Evolutionary conservation across 37 sponge, comb jelly and placozoan species (phyloP).

Genomic region (Bolinopsis microptera): DNA sequence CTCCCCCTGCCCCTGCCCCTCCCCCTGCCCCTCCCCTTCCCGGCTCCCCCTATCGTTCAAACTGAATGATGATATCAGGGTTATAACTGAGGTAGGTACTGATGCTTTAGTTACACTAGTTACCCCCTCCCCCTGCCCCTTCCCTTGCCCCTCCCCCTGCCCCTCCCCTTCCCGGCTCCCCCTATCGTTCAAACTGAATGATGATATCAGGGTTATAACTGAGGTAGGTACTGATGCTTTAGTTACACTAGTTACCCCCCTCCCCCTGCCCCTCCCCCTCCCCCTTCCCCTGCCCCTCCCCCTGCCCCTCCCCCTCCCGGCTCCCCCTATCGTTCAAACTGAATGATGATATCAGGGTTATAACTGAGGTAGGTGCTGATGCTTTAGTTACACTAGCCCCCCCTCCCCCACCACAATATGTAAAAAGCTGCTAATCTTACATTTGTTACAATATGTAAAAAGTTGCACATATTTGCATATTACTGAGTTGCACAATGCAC

Average conservation of each 20-base stretch:
- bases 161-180: too few species aligned
- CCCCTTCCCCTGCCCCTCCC: too few species aligned
- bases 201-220: background rate
- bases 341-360: slow-evolving; percentile 5
- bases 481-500: too few species aligned
- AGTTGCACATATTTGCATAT: too few species aligned
- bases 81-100: slow-evolving; percentile 36
- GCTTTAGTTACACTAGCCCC: background rate
- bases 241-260: background rate
- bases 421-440: too few species aligned
- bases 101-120: background rate
- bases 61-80: slow-evolving; percentile 25
- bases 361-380: slow-evolving; percentile 42
- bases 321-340: slow-evolving; percentile 60
- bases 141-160: too few species aligned
- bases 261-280: too few species aligned
- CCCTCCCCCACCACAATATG: background rate
- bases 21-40: too few species aligned
- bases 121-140: background rate
- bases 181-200: slow-evolving; percentile 57
- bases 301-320: too few species aligned
- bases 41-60: slow-evolving; percentile 58
- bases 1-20: too few species aligned
- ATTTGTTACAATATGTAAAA: too few species aligned
- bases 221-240: too few species aligned